Base-by-base conservation (phyloP, 2,888 invertebrate genomes). In the Stenchaetothrips biformis region DNA sequence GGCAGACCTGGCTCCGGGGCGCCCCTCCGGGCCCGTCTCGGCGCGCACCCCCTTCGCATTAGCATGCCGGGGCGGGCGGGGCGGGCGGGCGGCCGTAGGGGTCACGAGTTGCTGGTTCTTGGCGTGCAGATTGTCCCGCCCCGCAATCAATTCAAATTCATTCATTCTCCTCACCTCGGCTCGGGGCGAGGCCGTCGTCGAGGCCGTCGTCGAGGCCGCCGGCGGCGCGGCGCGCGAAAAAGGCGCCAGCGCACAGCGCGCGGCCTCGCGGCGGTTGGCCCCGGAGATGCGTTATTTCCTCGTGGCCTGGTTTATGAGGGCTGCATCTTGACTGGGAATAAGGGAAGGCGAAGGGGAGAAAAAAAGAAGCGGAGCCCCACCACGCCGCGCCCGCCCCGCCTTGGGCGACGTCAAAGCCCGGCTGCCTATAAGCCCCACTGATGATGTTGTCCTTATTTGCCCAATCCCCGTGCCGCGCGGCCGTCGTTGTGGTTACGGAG, bases 131-230 rank as follows among this genome's bases (percentile, higher is more conserved):
- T 16, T 16, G 53, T 9, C 53, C 53, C 53, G 13, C 53, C 16
- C 25, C 25, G 67, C 67, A 74, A 74, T 74, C 67, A 74, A 74
- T 74, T 74, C 67, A 74, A 74, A 74, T 74, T 74, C 67, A 74
- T 74, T 74, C 67, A 25, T 21, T 25, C 25, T n/a, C 67, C 21
- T n/a, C 18, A 18, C 53, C 16, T 18, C 53, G 53, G 53, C 53
- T 16, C 13, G 16, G 53, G 53, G 53, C 53, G 13, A 7, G 9
- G 53, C 53, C 53, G 53, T 2, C 13, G 53, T 9, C 53, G 13
- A 18, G 11, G 59, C 59, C 18, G 59, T 59, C 53, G 18, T 18
- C 13, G 13, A 53, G 59, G 59, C 0, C 13, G 16, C 59, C 18
- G 37, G 1, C 37, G 37, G 37, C 4, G 37, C 37, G 37, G 37